Percentiles rank a stretch among this genome's conserved stretches.
phyloP scores from a whole-genome alignment of 1,140 invertebrate genomes.

The Drosophila obscura region DNA sequence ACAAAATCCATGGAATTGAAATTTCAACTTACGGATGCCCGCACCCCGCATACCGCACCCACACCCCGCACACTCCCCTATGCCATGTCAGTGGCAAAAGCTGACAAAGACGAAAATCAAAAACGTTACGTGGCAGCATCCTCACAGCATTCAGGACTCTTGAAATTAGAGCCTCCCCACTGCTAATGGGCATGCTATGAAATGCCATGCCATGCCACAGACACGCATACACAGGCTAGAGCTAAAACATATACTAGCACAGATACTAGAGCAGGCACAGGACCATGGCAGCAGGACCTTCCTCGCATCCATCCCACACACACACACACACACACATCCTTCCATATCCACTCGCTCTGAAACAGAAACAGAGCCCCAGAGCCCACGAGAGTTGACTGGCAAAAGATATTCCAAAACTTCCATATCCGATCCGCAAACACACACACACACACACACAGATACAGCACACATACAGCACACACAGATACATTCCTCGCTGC shows the following conservation, averaged over 20 bases:
- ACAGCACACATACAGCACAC: constrained; percentile 42
- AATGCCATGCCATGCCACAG: not conserved
- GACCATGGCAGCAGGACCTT: too few species aligned
- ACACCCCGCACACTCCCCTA: not conserved
- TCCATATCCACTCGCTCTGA: constrained; percentile 31
- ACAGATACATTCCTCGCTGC: constrained; percentile 43
- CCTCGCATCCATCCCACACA: not conserved
- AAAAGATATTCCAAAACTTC: constrained; percentile 83
- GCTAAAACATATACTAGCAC: too few species aligned
- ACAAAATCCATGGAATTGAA: constrained; percentile 79
- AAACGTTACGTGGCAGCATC: constrained; percentile 64
- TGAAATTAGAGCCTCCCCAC: constrained; percentile 79
- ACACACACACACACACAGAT: constrained; percentile 51
- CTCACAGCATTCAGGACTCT: constrained; percentile 64
- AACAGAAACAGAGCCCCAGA: constrained; percentile 13
- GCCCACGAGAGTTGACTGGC: constrained; percentile 48
- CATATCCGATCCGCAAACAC: constrained; percentile 81
- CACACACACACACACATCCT: not conserved
- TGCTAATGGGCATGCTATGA: constrained; percentile 65
- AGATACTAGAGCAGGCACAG: too few species aligned
- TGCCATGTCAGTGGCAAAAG: constrained; percentile 52
- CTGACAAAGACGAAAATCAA: constrained; percentile 77
- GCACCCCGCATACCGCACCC: not conserved
- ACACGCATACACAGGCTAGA: too few species aligned
- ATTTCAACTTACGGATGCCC: constrained; percentile 71